phyloP scores from a whole-genome alignment of 1,140 invertebrate genomes.

The Melanaphis sacchari region DNA sequence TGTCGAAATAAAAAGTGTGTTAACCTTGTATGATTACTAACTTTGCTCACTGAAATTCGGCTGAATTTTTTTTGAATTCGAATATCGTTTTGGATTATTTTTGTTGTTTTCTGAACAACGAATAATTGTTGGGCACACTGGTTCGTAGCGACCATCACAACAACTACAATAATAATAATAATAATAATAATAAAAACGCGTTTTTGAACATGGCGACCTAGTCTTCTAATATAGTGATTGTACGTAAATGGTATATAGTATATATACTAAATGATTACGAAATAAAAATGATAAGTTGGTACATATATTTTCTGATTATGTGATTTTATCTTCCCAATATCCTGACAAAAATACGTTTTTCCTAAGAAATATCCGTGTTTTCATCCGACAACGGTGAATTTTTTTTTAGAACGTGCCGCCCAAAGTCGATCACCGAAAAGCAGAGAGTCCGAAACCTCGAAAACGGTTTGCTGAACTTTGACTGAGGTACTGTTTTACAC shows the following conservation, averaged over 20 bases:
- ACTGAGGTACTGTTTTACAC: neutral
- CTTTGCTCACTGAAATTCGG: neutral
- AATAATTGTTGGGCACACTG: constrained; percentile 39
- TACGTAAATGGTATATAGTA: neutral
- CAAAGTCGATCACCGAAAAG: neutral
- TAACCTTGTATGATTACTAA: neutral
- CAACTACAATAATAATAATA: neutral
- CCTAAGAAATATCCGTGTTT: neutral
- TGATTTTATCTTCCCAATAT: neutral
- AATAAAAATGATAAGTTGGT: constrained; percentile 7
- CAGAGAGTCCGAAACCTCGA: neutral
- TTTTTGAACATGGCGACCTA: neutral
- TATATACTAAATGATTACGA: neutral
- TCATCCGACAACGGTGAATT: neutral
- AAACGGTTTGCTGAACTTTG: neutral
- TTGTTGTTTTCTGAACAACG: neutral
- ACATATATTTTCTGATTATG: neutral
- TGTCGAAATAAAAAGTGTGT: neutral
- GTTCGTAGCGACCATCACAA: neutral
- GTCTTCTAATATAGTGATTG: neutral
- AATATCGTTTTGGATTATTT: neutral
- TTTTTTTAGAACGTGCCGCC: neutral
- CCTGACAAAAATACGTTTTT: neutral
- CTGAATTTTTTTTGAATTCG: neutral
- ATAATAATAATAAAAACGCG: neutral